Evolutionary conservation across 2,888 invertebrate genomes (phyloP), one percentile per base, ranked within the genome.

Genomic region (Eustalomyia histrio): DNA sequence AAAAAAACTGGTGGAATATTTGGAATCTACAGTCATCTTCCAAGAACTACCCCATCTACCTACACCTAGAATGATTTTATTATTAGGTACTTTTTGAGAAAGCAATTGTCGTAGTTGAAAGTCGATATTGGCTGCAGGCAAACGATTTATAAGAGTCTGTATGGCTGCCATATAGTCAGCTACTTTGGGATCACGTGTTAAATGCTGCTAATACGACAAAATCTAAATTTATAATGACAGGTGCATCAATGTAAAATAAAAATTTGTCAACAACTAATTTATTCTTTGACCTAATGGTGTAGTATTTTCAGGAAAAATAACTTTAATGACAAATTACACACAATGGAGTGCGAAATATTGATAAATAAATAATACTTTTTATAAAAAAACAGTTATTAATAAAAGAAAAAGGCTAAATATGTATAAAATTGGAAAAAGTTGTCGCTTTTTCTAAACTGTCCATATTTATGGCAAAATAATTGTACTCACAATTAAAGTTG

Each of bases 151-250:
- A 85, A 94, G 94, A 85, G 94, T 93, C 14, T 17, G 0, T 7
- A 50, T 91, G 0, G 96, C 95, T 0, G 95, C 92, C 0, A 94
- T 91, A 87, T 93, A 96, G 88, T 96, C 96, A 0, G 95, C 96
- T 87, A 95, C 94, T 86, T 95, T 94, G 2, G 95, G 94, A 88
- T 94, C 95, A 29, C 96, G 93, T 39, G 90, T 97, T 97, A 86
- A 94, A 97, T 0, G 95, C 93, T 86, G 94, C 93, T 57, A 97
- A 87, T 85, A 96, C 95, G 16, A 97, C 93, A 82, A 94, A 93
- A 87, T 97, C 97, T 60, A 97, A 91, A 86, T 95, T 94, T 47
- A 94, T 93, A 76, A 97, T 90, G 12, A 93, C 91, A 4, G 94
- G 94, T 0, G 95, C 93, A 87, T 97, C 95, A 89, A n/a, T n/a